Evolutionary conservation across 1,140 invertebrate species (phyloP), one percentile per base, ranked within the genome.

Genomic region (Papilio helenus): DNA sequence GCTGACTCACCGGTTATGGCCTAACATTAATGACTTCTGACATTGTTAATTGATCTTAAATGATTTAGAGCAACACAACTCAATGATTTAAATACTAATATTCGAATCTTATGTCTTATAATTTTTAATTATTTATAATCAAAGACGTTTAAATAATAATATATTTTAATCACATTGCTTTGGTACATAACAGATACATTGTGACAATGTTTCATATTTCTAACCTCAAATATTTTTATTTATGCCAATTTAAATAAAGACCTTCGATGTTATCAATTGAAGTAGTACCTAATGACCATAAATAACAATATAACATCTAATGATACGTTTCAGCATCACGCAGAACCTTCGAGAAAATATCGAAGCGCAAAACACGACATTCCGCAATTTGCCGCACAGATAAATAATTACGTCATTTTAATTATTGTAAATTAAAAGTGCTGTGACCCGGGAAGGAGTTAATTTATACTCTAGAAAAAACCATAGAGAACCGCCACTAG

Each of bases 391-490:
- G 26, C 61, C 12, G 61, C 61, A 65, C 61, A 29, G 61, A 65
- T 29, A 65, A 65, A 65, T 65, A 65, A 65, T 65, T 65, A 65
- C 23, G 29, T 65, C 61, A 26, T 61, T 68, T 68, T 68, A 68
- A 34, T 68, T 68, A 68, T 68, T 68, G 26, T 68, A 68, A 29
- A 68, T 68, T 68, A 68, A 68, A 68, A 29, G 61, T 16, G 61
- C 61, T 68, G 14, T 74, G 72, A 74, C 42, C 72, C 72, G 39
- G 72, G 72, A 74, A 74, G 72, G 42, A 49, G 42, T 44, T 74
- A 74, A 72, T 46, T 74, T 26, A 74, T 74, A 42, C 18, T 44
- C 39, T 26, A 46, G 44, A 49, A 49, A 74, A 74, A 29, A 74
- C 10, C 72, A 74, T 20, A 74, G 72, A 49, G 16, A 46, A 73